phyloP scores from a whole-genome alignment of 2,113 vertebrate genomes.

The Casuarius casuarius region DNA sequence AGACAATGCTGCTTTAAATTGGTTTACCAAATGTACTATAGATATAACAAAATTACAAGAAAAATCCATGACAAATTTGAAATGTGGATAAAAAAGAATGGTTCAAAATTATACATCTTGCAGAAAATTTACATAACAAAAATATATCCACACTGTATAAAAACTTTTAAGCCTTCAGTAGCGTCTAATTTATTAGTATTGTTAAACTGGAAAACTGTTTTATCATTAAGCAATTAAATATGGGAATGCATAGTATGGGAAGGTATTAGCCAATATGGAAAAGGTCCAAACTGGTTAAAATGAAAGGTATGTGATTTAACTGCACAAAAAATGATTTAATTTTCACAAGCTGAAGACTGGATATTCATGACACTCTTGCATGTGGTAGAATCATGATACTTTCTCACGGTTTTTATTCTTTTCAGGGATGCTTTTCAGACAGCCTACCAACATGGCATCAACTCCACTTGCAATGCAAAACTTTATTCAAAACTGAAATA shows the following conservation, averaged over 20 bases:
- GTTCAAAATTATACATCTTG: neutral
- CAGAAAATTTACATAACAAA: neutral
- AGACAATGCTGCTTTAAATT: neutral
- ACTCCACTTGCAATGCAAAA: neutral
- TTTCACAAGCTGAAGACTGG: neutral
- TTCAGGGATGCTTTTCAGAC: neutral
- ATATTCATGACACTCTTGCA: neutral
- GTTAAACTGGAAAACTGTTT: neutral
- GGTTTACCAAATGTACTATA: neutral
- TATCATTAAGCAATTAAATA: neutral
- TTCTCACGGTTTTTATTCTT: neutral
- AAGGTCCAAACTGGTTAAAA: neutral
- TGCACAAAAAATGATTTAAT: neutral
- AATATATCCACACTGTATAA: neutral
- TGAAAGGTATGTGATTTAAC: neutral
- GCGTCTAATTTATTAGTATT: neutral
- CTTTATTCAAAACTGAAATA: neutral
- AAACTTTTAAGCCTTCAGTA: neutral
- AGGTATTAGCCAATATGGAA: neutral
- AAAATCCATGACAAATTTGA: neutral
- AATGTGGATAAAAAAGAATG: neutral
- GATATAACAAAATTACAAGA: neutral
- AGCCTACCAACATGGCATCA: neutral
- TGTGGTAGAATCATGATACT: neutral
- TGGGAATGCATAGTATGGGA: neutral